These are phyloP conservation scores for Sinella curviseta DNA, from an alignment of 1,140 invertebrate species.

Conservation along the genomic window DNA sequence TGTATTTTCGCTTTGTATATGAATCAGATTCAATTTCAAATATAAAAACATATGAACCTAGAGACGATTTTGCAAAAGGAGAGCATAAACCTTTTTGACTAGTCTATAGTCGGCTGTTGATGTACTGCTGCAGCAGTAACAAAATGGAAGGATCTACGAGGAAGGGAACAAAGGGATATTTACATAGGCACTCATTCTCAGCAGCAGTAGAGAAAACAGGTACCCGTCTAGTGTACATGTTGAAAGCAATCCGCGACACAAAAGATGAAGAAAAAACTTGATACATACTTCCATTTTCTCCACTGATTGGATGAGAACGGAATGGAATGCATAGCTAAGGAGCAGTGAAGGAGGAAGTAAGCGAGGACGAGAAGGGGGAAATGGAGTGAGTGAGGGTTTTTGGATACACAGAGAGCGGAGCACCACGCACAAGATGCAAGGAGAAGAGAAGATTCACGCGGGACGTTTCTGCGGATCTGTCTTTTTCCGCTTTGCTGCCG, in stretches of 20 bases:
- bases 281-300: no score
- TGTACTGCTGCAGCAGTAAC: neutral
- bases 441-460: slow-evolving; percentile 35
- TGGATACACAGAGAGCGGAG: no score
- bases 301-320: slow-evolving; percentile 8
- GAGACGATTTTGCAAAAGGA: neutral
- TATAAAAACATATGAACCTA: neutral
- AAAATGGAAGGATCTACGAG: neutral
- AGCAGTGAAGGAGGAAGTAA: neutral
- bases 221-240: no score
- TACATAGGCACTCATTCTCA: no score
- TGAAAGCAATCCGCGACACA: no score
- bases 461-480: slow-evolving; percentile 49
- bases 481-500: slow-evolving; percentile 56
- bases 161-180: neutral
- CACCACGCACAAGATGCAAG: neutral
- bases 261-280: no score
- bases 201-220: no score
- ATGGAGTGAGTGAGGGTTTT: slow-evolving; percentile 6
- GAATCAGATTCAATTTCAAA: no score
- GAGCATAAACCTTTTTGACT: neutral
- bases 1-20: no score
- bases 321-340: neutral
- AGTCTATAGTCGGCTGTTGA: no score
- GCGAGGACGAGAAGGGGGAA: slow-evolving; percentile 1